Evolutionary conservation across 2,113 vertebrate species (phyloP).

Genomic region (Aegypius monachus): DNA sequence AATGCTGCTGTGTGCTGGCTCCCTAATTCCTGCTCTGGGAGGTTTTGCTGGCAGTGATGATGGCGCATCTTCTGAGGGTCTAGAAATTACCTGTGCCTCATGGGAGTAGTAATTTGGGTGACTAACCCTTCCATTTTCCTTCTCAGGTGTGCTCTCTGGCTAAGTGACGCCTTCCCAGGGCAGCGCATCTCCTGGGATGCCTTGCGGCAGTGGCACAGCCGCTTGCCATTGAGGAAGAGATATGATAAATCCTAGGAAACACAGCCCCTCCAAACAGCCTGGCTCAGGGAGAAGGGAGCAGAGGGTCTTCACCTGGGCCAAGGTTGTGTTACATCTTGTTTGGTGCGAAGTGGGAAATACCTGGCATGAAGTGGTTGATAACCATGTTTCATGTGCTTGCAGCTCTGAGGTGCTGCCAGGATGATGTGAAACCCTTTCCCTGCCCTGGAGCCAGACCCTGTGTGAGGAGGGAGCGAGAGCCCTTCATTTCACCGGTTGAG

Average conservation of each 20-base stretch:
- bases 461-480: not conserved
- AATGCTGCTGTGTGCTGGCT: not conserved
- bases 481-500: not conserved
- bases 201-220: fast-evolving
- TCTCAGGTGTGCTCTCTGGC: not conserved
- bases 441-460: not conserved
- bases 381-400: not conserved
- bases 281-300: not conserved
- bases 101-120: not conserved
- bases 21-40: not conserved
- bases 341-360: not conserved
- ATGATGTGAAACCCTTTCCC: not conserved
- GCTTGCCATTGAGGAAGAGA: not conserved
- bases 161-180: not conserved
- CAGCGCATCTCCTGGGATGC: not conserved
- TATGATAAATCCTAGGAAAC: not conserved
- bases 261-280: not conserved
- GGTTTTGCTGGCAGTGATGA: not conserved
- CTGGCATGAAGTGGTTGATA: not conserved
- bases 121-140: not conserved
- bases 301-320: not conserved
- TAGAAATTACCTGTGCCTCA: not conserved
- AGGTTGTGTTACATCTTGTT: not conserved
- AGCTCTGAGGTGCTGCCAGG: not conserved
- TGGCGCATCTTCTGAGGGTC: fast-evolving